Evolutionary conservation across 1,140 invertebrate genomes (phyloP), one percentile per base, ranked within the genome.

Genomic region (Antheraea pernyi): DNA sequence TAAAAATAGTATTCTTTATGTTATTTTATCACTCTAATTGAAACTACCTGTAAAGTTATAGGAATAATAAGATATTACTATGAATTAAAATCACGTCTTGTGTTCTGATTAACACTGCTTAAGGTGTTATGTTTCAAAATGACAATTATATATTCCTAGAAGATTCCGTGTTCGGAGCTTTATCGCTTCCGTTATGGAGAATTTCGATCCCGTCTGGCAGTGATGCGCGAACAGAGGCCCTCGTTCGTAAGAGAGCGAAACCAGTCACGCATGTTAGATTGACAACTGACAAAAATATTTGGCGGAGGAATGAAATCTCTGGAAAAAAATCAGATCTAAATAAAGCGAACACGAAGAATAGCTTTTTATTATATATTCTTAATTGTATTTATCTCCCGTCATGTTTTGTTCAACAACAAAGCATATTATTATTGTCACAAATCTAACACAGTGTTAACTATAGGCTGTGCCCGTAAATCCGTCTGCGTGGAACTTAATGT

Each of bases 181-280:
- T 77, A 79, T 78, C 73, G 75, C 69, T 75, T 79, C 73, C 75
- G 77, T 76, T 80, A 77, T 75, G 74, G 71, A 73, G 69, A 80
- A 85, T 85, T 86, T 75, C 80, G 82, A 80, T 75, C 74, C 62
- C 73, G 67, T 61, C 58, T 70, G 71, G 76, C 77, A 80, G 73
- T 76, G 80, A 82, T 78, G 80, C 82, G 77, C 69, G 77, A 84
- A 82, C 63, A 66, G 63, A 74, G 70, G 65, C 67, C 72, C 70
- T 53, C 42, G 69, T 70, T 67, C 67, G 69, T 73, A 76, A 83
- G 76, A 69, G 75, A 71, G 78, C 68, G 74, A n/a, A 59, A 13
- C 65, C 78, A 83, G 78, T 83, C 84, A 81, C 77, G 81, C 85
- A 81, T 79, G 62, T 37, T 70, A 77, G 80, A 89, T 86, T 86